Percentiles rank a stretch among this genome's conserved stretches.
phyloP scores from a whole-genome alignment of 1,140 invertebrate genomes.

The Solenopsis invicta region DNA sequence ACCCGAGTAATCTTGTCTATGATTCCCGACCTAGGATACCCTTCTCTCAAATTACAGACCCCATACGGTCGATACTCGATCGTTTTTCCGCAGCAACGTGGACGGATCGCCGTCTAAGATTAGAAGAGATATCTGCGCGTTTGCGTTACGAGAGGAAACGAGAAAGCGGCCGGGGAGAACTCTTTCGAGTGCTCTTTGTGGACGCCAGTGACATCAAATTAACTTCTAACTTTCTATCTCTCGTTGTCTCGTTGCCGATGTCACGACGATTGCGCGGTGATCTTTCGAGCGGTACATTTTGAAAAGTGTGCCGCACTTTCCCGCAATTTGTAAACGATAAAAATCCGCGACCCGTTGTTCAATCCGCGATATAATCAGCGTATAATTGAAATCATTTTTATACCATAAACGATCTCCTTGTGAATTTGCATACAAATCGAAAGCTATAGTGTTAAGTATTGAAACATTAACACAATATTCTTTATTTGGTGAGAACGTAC shows the following conservation, averaged over 20 bases:
- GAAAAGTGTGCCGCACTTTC: conserved; percentile 57
- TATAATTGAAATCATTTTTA: conserved; percentile 1
- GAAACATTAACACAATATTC: not conserved
- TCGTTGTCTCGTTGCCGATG: conserved; percentile 36
- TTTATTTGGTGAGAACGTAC: not conserved
- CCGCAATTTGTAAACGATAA: conserved; percentile 42
- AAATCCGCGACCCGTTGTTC: conserved; percentile 23
- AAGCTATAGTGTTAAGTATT: not conserved
- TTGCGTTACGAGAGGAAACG: conserved; percentile 10
- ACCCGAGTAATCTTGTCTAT: conserved; percentile 58
- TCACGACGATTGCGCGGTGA: conserved; percentile 54
- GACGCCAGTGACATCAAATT: conserved; percentile 57
- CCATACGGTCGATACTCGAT: conserved; percentile 31
- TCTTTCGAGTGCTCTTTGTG: conserved; percentile 53
- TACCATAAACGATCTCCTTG: no score
- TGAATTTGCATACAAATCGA: not conserved
- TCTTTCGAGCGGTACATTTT: conserved; percentile 46
- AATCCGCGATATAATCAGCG: not conserved
- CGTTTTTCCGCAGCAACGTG: conserved; percentile 38
- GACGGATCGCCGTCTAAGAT: conserved; percentile 37
- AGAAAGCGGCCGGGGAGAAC: conserved; percentile 46
- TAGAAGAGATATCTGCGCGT: conserved; percentile 39
- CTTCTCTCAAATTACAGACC: conserved; percentile 32
- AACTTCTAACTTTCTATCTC: conserved; percentile 62
- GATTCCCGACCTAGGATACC: conserved; percentile 27